A percentile compares a stretch with the other conserved stretches of the same genome.
These are phyloP conservation scores for Agonopterix heracliana DNA, from an alignment of 2,888 invertebrate genomes.

Conservation along the genomic window DNA sequence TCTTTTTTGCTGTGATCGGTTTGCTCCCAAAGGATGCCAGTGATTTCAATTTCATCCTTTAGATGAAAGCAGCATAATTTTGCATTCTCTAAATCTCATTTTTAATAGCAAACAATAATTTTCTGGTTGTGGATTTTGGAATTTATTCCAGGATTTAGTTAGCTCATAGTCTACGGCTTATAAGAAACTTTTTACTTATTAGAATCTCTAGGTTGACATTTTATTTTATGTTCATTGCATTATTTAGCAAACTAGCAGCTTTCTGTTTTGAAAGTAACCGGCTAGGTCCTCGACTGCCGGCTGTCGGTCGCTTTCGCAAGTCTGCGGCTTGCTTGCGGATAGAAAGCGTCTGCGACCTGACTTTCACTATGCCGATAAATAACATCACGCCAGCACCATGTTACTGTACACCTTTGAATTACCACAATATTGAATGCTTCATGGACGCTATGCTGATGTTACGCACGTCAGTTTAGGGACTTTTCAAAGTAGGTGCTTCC, in stretches of 20 bases:
- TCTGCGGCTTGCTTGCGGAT: conserved; percentile 38
- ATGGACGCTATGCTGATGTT: background rate
- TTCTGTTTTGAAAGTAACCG: conserved; percentile 26
- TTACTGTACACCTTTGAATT: background rate
- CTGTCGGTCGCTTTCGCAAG: conserved; percentile 55
- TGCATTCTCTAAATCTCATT: too few species aligned
- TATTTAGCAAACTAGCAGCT: conserved; percentile 6
- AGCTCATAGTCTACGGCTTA: too few species aligned
- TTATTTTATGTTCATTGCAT: background rate
- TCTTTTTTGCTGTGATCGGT: too few species aligned
- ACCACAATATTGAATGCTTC: background rate
- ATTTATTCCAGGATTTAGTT: too few species aligned
- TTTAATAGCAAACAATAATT: too few species aligned
- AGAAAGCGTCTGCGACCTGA: conserved; percentile 66
- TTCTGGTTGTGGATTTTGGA: too few species aligned
- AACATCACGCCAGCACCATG: conserved; percentile 17
- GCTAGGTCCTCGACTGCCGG: conserved; percentile 13
- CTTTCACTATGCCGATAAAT: conserved; percentile 57
- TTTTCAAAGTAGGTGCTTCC: too few species aligned
- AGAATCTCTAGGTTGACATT: too few species aligned
- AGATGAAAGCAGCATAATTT: too few species aligned
- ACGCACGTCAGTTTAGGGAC: background rate
- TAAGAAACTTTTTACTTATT: too few species aligned
- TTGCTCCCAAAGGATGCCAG: too few species aligned
- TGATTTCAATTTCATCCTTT: too few species aligned